Evolutionary conservation across 1,140 invertebrate genomes (phyloP).

Genomic region (Drosophila asahinai): DNA sequence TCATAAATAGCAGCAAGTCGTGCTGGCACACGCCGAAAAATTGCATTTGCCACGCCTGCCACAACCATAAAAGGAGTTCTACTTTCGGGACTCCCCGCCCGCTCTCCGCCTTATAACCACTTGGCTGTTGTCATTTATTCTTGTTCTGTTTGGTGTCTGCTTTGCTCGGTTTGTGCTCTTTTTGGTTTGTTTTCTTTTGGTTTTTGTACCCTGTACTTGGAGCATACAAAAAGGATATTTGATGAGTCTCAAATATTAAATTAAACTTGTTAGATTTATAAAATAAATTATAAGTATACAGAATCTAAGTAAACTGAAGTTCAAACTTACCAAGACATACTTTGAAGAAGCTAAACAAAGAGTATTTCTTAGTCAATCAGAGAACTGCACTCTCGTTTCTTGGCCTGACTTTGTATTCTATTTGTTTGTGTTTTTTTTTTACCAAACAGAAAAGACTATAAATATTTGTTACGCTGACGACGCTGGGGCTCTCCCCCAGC

Average conservation of each 20-base stretch:
- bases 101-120: conserved; percentile 39
- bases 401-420: conserved; percentile 32
- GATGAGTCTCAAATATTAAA: too few relatives aligned
- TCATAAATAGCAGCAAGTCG: conserved; percentile 74
- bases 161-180: conserved; percentile 29
- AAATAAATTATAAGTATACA: too few relatives aligned
- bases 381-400: conserved; percentile 17
- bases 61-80: conserved; percentile 48
- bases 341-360: too few relatives aligned
- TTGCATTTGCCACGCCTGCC: conserved; percentile 51
- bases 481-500: conserved; percentile 3
- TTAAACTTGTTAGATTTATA: too few relatives aligned
- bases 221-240: background rate
- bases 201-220: conserved; percentile 11
- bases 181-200: conserved; percentile 14
- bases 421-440: conserved; percentile 18
- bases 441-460: conserved; percentile 72
- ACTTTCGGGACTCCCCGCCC: conserved; percentile 12
- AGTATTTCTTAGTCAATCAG: background rate
- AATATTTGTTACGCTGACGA: conserved; percentile 81
- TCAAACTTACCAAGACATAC: too few relatives aligned
- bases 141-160: conserved; percentile 63
- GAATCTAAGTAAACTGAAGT: too few relatives aligned
- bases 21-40: conserved; percentile 43
- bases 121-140: conserved; percentile 74